A percentile compares a stretch with the other conserved stretches of the same genome.
Evolutionary conservation across 2,888 invertebrate genomes (phyloP).

Genomic region (Amiota minor): DNA sequence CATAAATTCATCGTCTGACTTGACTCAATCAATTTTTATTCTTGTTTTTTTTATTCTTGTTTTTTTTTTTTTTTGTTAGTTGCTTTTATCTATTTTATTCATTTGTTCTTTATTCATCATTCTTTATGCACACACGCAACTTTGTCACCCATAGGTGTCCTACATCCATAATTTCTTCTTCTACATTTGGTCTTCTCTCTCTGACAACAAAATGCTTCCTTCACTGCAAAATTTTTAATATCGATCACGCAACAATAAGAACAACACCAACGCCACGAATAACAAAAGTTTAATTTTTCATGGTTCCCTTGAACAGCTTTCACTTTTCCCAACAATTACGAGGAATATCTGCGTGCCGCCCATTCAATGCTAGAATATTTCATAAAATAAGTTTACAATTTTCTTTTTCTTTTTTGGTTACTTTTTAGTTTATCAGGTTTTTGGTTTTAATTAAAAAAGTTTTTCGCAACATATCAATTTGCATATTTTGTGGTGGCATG

Average conservation of each 20-base stretch:
- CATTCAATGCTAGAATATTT: too few relatives aligned
- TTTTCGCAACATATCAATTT: constrained; percentile 19
- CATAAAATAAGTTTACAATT: background rate
- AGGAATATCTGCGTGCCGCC: too few relatives aligned
- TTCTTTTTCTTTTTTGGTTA: background rate
- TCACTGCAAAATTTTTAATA: background rate
- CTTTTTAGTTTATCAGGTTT: background rate
- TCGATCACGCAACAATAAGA: background rate
- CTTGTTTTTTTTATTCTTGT: constrained; percentile 6
- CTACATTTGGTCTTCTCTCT: constrained; percentile 1
- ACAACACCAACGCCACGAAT: background rate
- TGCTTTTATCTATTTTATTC: background rate
- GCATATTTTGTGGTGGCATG: background rate
- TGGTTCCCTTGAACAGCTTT: background rate
- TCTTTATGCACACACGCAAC: constrained; percentile 15
- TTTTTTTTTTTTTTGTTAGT: background rate
- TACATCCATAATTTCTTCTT: background rate
- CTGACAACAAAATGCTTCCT: background rate
- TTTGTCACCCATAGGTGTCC: background rate
- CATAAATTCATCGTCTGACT: constrained; percentile 4
- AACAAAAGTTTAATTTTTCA: background rate
- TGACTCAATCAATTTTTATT: constrained; percentile 8
- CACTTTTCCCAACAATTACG: constrained; percentile 9
- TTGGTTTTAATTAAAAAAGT: constrained; percentile 19
- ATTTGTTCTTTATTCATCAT: background rate